Evolutionary conservation across 1,140 invertebrate species (phyloP).

Genomic region (Anagrus nilaparvatae): DNA sequence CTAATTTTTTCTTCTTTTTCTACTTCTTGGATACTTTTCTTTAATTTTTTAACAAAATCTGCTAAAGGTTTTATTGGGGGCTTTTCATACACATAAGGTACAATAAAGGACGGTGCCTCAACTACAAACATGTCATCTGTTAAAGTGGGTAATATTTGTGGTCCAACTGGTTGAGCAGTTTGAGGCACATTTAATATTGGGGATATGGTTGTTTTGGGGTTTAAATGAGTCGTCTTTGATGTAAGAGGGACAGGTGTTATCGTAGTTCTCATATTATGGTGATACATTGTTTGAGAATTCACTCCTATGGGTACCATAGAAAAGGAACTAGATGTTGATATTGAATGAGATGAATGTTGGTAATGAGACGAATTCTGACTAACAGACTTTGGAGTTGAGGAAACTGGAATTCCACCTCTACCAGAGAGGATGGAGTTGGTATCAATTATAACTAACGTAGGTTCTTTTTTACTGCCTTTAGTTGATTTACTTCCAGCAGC

Average conservation of each 20-base stretch:
- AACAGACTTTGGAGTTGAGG: constrained; percentile 26
- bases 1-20: constrained; percentile 36
- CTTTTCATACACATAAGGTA: constrained; percentile 87
- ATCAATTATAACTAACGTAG: constrained; percentile 68
- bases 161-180: constrained; percentile 37
- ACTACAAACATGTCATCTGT: constrained; percentile 86
- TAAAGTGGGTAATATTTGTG: constrained; percentile 60
- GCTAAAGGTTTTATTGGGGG: constrained; percentile 68
- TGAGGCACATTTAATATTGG: constrained; percentile 11
- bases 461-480: constrained; percentile 57
- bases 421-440: constrained; percentile 61
- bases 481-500: constrained; percentile 45
- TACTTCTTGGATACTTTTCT: constrained; percentile 51
- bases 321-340: constrained; percentile 34
- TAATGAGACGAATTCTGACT: constrained; percentile 22
- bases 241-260: constrained; percentile 47
- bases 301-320: constrained; percentile 44
- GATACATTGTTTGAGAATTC: constrained; percentile 47
- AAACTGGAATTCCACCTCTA: constrained; percentile 49
- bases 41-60: constrained; percentile 60
- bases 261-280: constrained; percentile 46
- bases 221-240: constrained; percentile 17
- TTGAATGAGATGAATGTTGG: constrained; percentile 16
- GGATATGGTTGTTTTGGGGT: constrained; percentile 23
- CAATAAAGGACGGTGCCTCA: constrained; percentile 83